Conservation (phyloP, 2,888 invertebrate species). For the Drosophila aldrichi region DNA sequence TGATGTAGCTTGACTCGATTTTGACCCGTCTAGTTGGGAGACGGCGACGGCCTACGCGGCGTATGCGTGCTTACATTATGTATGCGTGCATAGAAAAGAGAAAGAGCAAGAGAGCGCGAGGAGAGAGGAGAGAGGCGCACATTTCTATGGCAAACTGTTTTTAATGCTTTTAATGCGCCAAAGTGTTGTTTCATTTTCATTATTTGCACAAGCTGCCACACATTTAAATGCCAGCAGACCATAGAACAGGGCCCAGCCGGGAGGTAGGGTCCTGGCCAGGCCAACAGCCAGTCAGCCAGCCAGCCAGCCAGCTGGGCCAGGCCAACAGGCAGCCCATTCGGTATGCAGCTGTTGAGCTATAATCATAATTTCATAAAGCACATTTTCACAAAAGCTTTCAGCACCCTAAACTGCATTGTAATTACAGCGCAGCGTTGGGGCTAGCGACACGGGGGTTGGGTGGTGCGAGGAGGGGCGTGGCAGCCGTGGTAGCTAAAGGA, state of each 20-base stretch:
- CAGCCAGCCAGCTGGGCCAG: background rate
- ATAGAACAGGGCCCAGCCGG: background rate
- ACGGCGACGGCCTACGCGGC: constrained; percentile 53
- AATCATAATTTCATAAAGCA: constrained; percentile 83
- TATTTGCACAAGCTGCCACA: constrained; percentile 79
- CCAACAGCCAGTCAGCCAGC: background rate
- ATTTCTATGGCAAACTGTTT: constrained; percentile 78
- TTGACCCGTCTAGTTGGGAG: constrained; percentile 8
- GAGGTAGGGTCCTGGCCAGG: background rate
- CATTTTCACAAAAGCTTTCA: constrained; percentile 83
- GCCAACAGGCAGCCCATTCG: constrained; percentile 38
- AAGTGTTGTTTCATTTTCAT: constrained; percentile 82
- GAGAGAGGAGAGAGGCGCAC: constrained; percentile 37
- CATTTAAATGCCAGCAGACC: constrained; percentile 71
- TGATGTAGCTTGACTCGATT: constrained; percentile 23
- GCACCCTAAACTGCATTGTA: constrained; percentile 82
- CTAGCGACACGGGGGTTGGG: background rate
- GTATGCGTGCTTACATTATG: constrained; percentile 69
- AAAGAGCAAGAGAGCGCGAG: background rate
- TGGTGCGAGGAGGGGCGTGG: background rate
- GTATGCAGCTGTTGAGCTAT: constrained; percentile 79
- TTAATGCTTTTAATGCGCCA: constrained; percentile 81
- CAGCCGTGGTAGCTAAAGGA: constrained; percentile 34
- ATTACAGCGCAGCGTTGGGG: constrained; percentile 65
- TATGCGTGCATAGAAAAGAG: constrained; percentile 58